A percentile compares a stretch with the other conserved stretches of the same genome.
These are phyloP conservation scores for Thymelicus sylvestris DNA, from an alignment of 2,888 invertebrate genomes.

Conservation along the genomic window DNA sequence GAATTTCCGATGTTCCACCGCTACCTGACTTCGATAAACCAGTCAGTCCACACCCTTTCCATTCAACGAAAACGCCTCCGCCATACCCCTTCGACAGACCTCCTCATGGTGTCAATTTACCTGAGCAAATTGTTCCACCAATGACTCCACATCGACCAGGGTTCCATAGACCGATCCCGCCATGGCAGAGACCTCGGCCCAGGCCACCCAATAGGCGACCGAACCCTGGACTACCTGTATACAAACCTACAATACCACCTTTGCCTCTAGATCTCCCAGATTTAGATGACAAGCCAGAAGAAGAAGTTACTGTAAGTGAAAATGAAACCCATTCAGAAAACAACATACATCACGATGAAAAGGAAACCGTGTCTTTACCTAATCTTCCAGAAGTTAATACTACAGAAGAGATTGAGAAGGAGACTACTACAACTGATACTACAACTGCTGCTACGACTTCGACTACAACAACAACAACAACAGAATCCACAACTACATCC, in stretches of 20 bases:
- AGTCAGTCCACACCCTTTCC: conserved; percentile 69
- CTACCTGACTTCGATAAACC: conserved; percentile 87
- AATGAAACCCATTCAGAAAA: conserved; percentile 74
- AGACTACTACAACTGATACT: conserved; percentile 56
- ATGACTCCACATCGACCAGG: conserved; percentile 83
- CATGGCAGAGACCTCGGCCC: conserved; percentile 88
- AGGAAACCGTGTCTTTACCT: conserved; percentile 49
- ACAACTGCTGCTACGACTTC: conserved; percentile 48
- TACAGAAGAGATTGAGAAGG: conserved; percentile 56
- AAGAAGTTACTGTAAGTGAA: conserved; percentile 63
- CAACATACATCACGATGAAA: conserved; percentile 55
- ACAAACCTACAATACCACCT: conserved; percentile 85
- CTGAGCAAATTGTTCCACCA: conserved; percentile 90
- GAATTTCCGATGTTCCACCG: conserved; percentile 91
- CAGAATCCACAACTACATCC: conserved; percentile 45
- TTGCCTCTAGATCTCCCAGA: conserved; percentile 68
- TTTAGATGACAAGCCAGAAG: conserved; percentile 60
- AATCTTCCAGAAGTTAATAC: conserved; percentile 54
- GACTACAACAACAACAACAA: conserved; percentile 55
- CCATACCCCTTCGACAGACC: conserved; percentile 92
- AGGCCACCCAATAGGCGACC: conserved; percentile 81
- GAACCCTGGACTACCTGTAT: conserved; percentile 84
- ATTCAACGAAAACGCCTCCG: conserved; percentile 83
- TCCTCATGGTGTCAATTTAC: conserved; percentile 88
- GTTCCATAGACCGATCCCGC: conserved; percentile 85